Evolutionary conservation across 2,797 vertebrate genomes (phyloP), one percentile per base, ranked within the genome.

Genomic region (Semotilus atromaculatus): DNA sequence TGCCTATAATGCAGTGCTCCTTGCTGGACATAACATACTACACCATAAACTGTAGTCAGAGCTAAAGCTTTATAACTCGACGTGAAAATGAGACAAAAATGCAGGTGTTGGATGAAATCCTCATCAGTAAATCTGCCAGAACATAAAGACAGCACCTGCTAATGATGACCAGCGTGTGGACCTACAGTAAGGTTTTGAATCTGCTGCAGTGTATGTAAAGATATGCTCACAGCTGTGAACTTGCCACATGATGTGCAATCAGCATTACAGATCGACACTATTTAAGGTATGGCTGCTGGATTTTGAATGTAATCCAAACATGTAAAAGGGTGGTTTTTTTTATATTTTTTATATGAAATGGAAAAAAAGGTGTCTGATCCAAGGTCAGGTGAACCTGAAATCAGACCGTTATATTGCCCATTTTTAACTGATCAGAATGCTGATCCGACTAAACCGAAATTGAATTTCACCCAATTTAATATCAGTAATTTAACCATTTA

Each of bases 31-130:
- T 53, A 36, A 84, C 51, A 74, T 23, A 26, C 38, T 26, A 45
- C 31, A 36, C 23, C 26, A 55, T 76, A 72, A 82, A 76, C 66
- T 72, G n/a, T 71, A 75, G 77, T 48, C 62, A 76, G 36, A 29
- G 48, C 29, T 70, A 72, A 81, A 80, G 68, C 71, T 84, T 81
- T 83, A 64, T 67, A 45, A 58, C 74, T 72, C 48, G 21, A 38
- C 11, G 9, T 80, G 19, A 58, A 51, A 62, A 43, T 82, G 53
- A 82, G 11, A 78, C 21, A 58, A 76, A 64, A 73, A 26, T 23
- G 71, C 72, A 85, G 83, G 77, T 85, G 68, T 60, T 43, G 73
- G 43, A 29, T 67, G 60, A 66, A 78, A 60, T 66, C 70, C 55
- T 51, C 60, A 76, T 80, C 26, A 67, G n/a, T 66, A 74, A 79